Evolutionary conservation across 2,888 invertebrate species (phyloP), one percentile per base, ranked within the genome.

Genomic region (Heteropelma amictum): DNA sequence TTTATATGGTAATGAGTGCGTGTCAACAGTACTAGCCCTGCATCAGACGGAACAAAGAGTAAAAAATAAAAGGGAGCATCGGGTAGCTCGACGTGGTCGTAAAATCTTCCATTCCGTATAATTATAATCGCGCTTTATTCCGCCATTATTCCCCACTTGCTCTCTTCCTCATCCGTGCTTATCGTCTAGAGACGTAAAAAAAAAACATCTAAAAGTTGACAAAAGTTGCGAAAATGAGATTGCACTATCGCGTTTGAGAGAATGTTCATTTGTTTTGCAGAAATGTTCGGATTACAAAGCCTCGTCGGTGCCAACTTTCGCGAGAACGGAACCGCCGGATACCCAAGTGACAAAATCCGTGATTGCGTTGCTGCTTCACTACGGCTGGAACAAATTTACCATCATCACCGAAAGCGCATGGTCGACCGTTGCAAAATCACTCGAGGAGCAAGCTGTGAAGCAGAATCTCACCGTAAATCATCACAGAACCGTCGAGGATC

Each of bases 261-360:
- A n/a, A n/a, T n/a, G 71, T 67, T 23, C 56, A 68, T 33, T 38
- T 47, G 10, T 14, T 75, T 93, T 93, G 72, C 92, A 98, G 97
- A 97, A 96, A 95, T 98, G 98, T 91, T 95, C 97, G 19, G 97
- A 98, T 90, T 94, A 96, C 87, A 94, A 93, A 89, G 96, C 97
- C 14, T 97, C 97, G 38, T 91, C 92, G 77, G 94, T 96, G 87
- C 94, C 96, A 76, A 98, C 97, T 74, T 98, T 98, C 90, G 97
- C 97, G 40, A 92, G 98, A 86, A 95, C 98, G 33, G 97, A 97
- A 89, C 98, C 98, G 23, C 97, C 97, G 40, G 96, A 98, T 85
- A 96, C 95, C 42, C 98, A 97, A 93, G 97, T 98, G 77, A 97
- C 96, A 72, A 97, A 98, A 90, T 98, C 98, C 51, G 95, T 98